Evolutionary conservation across 2,888 invertebrate genomes (phyloP).

Genomic region (Fissipunctia ypsillon): DNA sequence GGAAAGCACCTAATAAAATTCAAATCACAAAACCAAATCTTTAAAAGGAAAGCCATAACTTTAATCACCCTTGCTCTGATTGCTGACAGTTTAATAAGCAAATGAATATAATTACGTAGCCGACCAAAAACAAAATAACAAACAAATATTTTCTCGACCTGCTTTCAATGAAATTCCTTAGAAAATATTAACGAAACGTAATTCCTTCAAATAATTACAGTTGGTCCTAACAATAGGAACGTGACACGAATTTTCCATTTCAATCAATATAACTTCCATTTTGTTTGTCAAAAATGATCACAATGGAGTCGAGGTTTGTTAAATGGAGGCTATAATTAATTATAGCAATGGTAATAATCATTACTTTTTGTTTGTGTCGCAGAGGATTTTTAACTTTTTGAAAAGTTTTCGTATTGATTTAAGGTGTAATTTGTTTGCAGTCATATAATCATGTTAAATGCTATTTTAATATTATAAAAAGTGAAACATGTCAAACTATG

Average conservation of each 20-base stretch:
- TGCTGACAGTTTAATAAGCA: conserved; percentile 20
- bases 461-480: neutral
- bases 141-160: conserved; percentile 43
- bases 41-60: conserved; percentile 3
- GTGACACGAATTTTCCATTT: conserved; percentile 64
- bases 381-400: conserved; percentile 9
- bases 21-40: neutral
- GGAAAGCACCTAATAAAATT: neutral
- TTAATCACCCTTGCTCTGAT: neutral
- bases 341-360: conserved; percentile 50
- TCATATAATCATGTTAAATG: neutral
- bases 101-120: conserved; percentile 48
- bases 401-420: conserved; percentile 20
- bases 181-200: conserved; percentile 51
- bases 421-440: neutral
- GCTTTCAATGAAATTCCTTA: conserved; percentile 17
- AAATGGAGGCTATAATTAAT: conserved; percentile 62
- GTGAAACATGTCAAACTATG: neutral
- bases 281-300: conserved; percentile 60
- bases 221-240: conserved; percentile 39
- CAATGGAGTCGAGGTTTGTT: conserved; percentile 51
- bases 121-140: conserved; percentile 38
- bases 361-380: conserved; percentile 33
- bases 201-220: conserved; percentile 57
- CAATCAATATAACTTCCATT: conserved; percentile 63